These are phyloP conservation scores for Pogoniulus pusillus DNA, from an alignment of 2,797 vertebrate genomes.

Conservation along the genomic window DNA sequence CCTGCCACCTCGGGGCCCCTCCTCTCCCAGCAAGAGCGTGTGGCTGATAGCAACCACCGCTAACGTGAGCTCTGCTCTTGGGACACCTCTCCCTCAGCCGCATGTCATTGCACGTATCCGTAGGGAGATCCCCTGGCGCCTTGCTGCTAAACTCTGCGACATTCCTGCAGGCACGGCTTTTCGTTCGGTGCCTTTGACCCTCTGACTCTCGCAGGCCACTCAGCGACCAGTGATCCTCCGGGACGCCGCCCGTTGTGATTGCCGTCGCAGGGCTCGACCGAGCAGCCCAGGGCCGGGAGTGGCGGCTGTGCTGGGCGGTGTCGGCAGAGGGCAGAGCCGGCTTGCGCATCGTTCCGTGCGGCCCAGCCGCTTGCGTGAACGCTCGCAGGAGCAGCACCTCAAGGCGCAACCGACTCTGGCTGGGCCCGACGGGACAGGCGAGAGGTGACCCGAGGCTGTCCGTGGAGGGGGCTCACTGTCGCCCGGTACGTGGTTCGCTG, in stretches of 20 bases:
- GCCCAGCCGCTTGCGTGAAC: neutral
- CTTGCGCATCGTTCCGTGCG: neutral
- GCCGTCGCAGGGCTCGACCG: neutral
- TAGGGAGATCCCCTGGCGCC: neutral
- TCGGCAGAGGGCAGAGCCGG: conserved; percentile 48
- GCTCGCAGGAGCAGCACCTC: neutral
- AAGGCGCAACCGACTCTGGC: neutral
- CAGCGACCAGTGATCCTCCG: neutral
- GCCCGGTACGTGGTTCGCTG: neutral
- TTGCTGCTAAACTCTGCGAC: neutral
- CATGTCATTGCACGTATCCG: fast-evolving
- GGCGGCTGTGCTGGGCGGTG: neutral
- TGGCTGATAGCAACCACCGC: neutral
- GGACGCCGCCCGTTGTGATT: neutral
- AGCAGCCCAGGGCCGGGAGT: neutral
- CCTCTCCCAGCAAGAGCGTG: neutral
- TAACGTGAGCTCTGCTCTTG: neutral
- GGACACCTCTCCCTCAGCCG: neutral
- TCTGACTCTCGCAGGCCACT: neutral
- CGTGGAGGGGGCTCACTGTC: neutral
- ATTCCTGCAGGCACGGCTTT: neutral
- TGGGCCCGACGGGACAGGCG: neutral
- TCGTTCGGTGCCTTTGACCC: neutral
- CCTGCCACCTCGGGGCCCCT: neutral
- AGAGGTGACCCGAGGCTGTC: neutral